Conservation (phyloP, 2,888 invertebrate species). For the Hemithea aestivaria region DNA sequence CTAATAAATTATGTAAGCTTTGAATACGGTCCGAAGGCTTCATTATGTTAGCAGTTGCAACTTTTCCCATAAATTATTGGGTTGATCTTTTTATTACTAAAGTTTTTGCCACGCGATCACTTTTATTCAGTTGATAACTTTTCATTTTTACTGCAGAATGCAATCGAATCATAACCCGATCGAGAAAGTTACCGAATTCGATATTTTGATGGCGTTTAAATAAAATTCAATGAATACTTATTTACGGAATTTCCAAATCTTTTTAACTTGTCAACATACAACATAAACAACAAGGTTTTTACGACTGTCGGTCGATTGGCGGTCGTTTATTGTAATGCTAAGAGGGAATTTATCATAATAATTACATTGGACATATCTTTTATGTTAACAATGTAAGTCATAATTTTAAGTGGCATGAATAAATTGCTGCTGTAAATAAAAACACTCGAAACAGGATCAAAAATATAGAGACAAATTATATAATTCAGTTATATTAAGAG, state of each 20-base stretch:
- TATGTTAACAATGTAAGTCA: constrained; percentile 27
- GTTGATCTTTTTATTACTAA: constrained; percentile 12
- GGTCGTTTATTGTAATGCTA: constrained; percentile 58
- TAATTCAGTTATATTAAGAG: constrained; percentile 26
- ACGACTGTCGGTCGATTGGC: constrained; percentile 44
- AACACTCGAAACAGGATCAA: constrained; percentile 22
- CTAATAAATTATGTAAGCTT: constrained; percentile 48
- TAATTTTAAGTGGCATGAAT: constrained; percentile 38
- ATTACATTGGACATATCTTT: constrained; percentile 37
- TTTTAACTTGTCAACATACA: constrained; percentile 38
- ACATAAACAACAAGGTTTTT: constrained; percentile 52
- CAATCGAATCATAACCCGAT: background rate
- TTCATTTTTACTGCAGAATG: background rate
- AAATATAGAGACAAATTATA: constrained; percentile 21
- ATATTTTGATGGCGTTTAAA: no score
- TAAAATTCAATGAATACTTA: no score
- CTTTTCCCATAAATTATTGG: constrained; percentile 40
- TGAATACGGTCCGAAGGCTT: constrained; percentile 32
- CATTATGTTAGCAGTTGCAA: constrained; percentile 37
- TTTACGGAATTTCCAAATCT: no score
- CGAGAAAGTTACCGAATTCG: no score
- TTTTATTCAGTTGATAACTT: constrained; percentile 2
- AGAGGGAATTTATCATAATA: constrained; percentile 54
- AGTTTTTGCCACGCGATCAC: constrained; percentile 8
- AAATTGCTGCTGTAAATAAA: constrained; percentile 33